Evolutionary conservation across 92 coral and sea anemone genomes (phyloP).

Genomic region (Parazoanthus darwini): DNA sequence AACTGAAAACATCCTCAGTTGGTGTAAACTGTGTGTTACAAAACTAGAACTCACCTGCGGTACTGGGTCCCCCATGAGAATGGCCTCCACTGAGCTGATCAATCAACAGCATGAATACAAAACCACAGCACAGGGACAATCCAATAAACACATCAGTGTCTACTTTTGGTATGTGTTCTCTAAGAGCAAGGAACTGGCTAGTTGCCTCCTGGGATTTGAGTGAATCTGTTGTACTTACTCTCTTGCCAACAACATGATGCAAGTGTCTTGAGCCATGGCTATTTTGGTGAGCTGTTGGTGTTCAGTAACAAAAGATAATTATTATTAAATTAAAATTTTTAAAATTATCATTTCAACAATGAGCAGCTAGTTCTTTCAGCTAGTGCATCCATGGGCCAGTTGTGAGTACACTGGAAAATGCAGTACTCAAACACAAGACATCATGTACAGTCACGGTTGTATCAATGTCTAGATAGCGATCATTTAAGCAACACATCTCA

Average conservation of each 20-base stretch:
- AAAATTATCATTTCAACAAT: too few relatives aligned
- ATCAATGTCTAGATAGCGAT: too few relatives aligned
- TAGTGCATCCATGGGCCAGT: too few relatives aligned
- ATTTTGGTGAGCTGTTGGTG: constrained; percentile 20
- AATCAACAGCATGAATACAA: constrained; percentile 90
- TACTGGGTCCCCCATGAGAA: constrained; percentile 75
- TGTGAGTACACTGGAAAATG: too few relatives aligned
- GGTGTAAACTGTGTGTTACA: background rate
- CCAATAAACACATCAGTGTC: constrained; percentile 96
- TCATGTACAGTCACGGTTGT: too few relatives aligned
- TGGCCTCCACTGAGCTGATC: constrained; percentile 96
- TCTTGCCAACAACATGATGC: constrained; percentile 26
- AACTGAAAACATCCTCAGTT: too few relatives aligned
- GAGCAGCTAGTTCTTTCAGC: too few relatives aligned
- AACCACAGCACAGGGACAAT: constrained; percentile 89
- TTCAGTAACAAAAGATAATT: too few relatives aligned
- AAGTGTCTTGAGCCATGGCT: constrained; percentile 58
- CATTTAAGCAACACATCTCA: too few relatives aligned
- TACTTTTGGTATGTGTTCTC: constrained; percentile 72
- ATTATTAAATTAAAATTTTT: too few relatives aligned
- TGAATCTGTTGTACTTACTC: constrained; percentile 21
- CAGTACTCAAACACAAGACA: too few relatives aligned
- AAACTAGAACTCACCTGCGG: constrained; percentile 33
- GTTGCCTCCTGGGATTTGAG: constrained; percentile 22
- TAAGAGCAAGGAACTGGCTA: constrained; percentile 49